A percentile compares a stretch with the other conserved stretches of the same genome.
phyloP scores from a whole-genome alignment of 2,797 vertebrate genomes.

The Falco biarmicus region DNA sequence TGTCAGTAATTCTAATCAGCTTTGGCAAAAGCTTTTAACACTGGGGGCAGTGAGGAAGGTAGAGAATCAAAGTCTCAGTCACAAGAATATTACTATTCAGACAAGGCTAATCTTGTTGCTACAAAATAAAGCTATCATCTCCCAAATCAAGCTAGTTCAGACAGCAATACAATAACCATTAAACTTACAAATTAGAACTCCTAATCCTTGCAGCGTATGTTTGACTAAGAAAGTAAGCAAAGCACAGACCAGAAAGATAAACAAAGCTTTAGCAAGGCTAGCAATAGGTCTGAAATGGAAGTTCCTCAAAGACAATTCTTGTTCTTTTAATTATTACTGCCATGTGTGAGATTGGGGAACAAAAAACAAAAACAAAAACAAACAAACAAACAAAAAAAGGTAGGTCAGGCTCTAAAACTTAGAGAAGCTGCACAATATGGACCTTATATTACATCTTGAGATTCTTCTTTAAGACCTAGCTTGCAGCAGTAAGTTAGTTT shows the following conservation, averaged over 20 bases:
- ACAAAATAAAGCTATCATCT: not conserved
- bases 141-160: not conserved
- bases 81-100: slow-evolving; percentile 2
- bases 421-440: not conserved
- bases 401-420: not conserved
- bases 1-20: not conserved
- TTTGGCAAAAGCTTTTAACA: slow-evolving; percentile 14
- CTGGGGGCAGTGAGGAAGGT: not conserved
- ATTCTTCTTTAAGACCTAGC: not conserved
- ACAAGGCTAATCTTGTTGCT: not conserved
- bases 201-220: not conserved
- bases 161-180: not conserved
- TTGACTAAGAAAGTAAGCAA: not conserved
- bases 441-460: not conserved
- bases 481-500: not conserved
- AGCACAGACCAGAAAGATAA: not conserved
- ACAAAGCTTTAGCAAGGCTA: not conserved
- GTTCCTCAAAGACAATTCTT: not conserved
- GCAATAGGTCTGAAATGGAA: not conserved
- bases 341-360: not conserved
- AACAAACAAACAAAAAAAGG: not conserved
- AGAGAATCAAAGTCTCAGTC: not conserved
- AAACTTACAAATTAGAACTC: slow-evolving; percentile 5
- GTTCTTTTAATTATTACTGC: not conserved
- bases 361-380: not conserved